phyloP scores from a whole-genome alignment of 2,888 invertebrate genomes.

The Leistus spinibarbis region DNA sequence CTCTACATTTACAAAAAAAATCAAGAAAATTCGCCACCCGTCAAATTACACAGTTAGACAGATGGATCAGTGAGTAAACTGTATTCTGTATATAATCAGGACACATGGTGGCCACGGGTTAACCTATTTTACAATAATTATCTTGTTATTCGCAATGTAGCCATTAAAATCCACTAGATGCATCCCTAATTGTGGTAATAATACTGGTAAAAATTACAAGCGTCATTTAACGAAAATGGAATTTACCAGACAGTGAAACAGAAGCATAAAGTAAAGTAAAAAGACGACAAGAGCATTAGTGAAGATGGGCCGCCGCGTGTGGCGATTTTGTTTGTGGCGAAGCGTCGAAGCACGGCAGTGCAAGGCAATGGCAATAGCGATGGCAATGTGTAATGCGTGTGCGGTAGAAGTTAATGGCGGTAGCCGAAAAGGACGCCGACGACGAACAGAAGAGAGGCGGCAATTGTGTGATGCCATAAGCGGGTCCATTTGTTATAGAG shows the following conservation, averaged over 20 bases:
- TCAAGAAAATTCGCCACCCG: too few species aligned
- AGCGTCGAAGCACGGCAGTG: not conserved
- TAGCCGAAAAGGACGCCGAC: conserved; percentile 6
- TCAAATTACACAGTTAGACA: too few species aligned
- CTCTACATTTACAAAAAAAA: too few species aligned
- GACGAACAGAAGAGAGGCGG: conserved; percentile 22
- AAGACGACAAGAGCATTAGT: not conserved
- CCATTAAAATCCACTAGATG: not conserved
- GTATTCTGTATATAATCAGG: too few species aligned
- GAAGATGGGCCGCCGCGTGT: not conserved
- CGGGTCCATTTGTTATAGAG: conserved; percentile 21
- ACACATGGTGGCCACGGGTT: too few species aligned
- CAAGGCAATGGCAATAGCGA: not conserved
- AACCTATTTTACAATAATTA: too few species aligned
- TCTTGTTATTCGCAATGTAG: too few species aligned
- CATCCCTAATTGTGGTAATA: conserved; percentile 7
- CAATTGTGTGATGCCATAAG: conserved; percentile 11
- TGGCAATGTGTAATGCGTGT: not conserved
- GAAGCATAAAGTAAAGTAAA: not conserved
- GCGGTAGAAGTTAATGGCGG: conserved; percentile 10
- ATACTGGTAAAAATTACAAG: conserved; percentile 12
- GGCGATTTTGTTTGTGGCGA: not conserved
- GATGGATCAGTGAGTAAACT: too few species aligned
- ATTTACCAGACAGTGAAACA: conserved; percentile 17
- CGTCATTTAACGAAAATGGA: conserved; percentile 26